A percentile compares a stretch with the other conserved stretches of the same genome.
These are phyloP conservation scores for Stenotaenia linearis DNA, from an alignment of 2,888 invertebrate genomes.

Conservation along the genomic window DNA sequence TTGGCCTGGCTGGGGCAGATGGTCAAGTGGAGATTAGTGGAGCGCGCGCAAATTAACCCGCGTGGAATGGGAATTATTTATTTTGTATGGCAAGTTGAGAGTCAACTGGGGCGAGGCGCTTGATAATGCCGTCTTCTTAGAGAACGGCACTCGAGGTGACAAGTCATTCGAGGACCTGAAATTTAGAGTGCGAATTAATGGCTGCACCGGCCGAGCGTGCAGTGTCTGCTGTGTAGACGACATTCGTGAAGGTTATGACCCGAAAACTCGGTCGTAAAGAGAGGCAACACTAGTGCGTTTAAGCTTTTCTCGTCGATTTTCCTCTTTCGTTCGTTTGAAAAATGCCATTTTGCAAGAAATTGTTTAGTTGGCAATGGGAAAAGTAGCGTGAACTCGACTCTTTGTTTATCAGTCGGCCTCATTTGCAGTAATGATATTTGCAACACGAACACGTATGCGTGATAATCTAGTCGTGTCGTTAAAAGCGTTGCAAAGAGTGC, in stretches of 20 bases:
- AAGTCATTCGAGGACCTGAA: neutral
- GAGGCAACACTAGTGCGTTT: neutral
- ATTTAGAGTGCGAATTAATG: neutral
- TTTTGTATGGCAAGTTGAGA: neutral
- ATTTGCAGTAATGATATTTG: neutral
- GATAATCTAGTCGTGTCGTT: neutral
- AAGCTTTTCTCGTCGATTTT: neutral
- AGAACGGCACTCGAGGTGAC: neutral
- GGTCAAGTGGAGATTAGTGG: neutral
- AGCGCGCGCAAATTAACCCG: neutral
- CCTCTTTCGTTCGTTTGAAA: neutral
- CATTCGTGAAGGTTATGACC: neutral
- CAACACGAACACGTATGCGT: neutral
- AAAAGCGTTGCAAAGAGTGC: neutral
- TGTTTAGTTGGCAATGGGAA: neutral
- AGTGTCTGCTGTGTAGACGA: neutral
- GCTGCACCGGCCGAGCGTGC: neutral
- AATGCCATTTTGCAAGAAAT: neutral
- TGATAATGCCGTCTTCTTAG: neutral
- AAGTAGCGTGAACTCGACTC: neutral
- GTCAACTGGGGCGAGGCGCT: neutral
- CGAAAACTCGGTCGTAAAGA: neutral
- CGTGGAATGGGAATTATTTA: neutral
- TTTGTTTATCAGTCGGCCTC: neutral
- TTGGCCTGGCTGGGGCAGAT: neutral